Base-by-base conservation (phyloP, 2,888 invertebrate genomes). In the Drosophila paranaensis region DNA sequence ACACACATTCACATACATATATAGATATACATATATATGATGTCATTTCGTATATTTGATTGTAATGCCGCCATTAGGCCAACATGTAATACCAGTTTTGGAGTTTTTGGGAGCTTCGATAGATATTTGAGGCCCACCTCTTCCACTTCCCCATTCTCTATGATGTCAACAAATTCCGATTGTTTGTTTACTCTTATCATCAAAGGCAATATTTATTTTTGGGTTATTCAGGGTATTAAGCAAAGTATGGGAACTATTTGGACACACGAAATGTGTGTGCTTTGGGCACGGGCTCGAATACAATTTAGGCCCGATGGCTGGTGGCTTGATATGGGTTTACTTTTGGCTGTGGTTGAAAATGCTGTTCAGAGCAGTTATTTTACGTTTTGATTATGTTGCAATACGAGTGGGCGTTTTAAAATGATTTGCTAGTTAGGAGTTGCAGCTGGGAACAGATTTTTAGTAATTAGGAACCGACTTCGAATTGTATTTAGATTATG, bases 141-240 rank as follows among this genome's bases (percentile, higher is more conserved):
- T 20, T 43, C 16, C 35, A 14, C 27, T 27, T 27, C 27, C 30
- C 2, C 30, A n/a, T 20, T 20, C 35, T 4, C 40, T 40, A 73
- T 80, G 77, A 79, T 79, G 79, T 74, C 80, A 80, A 74, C 79
- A 61, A 67, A 40, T 60, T 58, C 43, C 35, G 37, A 69, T 70
- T 69, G 50, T 50, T 33, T 33, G 48, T 61, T 74, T 60, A 39
- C 58, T 71, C 45, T 80, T 74, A 67, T 86, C 83, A 81, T 71
- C 67, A 61, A 64, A 56, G 62, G 60, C 53, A 69, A 78, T 78
- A 70, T 78, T 81, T 82, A 71, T 80, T 77, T 80, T 80, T 66
- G 14, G 66, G 66, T 61, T 67, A 57, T 77, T 82, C 70, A 72
- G 45, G 20, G 48, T 39, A 56, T 77, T 56, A 58, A n/a, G 42